These are phyloP conservation scores for Anguilla anguilla DNA, from an alignment of 2,797 vertebrate species.

Conservation along the genomic window DNA sequence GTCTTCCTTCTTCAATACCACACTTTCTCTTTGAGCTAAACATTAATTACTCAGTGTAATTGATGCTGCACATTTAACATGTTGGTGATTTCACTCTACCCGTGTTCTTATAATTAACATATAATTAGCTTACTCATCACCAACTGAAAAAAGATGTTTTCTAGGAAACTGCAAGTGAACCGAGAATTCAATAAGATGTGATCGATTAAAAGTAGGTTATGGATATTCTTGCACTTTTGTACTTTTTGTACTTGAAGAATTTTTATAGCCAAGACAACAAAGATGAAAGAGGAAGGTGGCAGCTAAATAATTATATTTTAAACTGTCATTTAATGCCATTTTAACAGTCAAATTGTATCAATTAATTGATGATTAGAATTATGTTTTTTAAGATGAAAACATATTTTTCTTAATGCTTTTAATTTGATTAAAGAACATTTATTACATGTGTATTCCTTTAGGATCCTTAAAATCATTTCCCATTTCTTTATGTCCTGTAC, in stretches of 20 bases:
- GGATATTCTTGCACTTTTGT: not conserved
- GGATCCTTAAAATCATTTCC: not conserved
- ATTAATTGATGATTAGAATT: too few relatives aligned
- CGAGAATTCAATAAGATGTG: not conserved
- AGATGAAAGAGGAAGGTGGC: not conserved
- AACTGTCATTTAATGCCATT: not conserved
- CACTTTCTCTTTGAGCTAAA: not conserved
- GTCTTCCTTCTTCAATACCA: not conserved
- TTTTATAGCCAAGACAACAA: not conserved
- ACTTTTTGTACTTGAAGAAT: not conserved
- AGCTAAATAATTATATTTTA: not conserved
- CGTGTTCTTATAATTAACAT: conserved; percentile 20
- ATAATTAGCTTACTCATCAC: conserved; percentile 22
- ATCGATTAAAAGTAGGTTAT: not conserved
- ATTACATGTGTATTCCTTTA: not conserved
- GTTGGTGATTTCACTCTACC: conserved; percentile 6
- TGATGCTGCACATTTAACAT: conserved; percentile 23
- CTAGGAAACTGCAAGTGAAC: conserved; percentile 20
- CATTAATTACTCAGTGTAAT: conserved; percentile 21
- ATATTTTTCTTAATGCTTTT: not conserved
- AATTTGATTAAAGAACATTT: not conserved
- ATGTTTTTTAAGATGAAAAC: not conserved
- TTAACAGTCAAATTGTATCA: not conserved
- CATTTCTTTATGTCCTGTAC: not conserved
- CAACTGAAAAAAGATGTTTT: conserved; percentile 14